These are phyloP conservation scores for Palythoa caribaeorum DNA, from an alignment of 92 coral and sea anemone species.

Conservation along the genomic window DNA sequence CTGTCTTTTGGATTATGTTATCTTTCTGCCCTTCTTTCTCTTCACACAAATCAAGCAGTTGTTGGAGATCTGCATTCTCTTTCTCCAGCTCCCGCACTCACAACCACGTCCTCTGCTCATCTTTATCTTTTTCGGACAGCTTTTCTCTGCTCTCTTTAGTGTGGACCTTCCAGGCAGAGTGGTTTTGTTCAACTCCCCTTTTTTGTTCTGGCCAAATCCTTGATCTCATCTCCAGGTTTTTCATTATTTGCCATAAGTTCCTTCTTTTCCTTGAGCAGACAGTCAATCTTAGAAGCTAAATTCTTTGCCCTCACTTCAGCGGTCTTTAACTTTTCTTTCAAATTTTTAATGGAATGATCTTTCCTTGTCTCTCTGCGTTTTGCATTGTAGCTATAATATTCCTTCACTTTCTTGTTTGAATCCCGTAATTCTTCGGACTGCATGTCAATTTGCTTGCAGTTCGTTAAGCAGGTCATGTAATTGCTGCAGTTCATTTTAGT, in stretches of 20 bases:
- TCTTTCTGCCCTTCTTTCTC: slow-evolving; percentile 26
- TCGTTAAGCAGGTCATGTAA: neutral
- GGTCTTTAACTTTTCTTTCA: slow-evolving; percentile 15
- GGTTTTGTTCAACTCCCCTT: slow-evolving; percentile 35
- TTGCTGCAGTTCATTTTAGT: neutral
- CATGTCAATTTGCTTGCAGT: neutral
- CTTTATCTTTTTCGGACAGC: slow-evolving; percentile 14
- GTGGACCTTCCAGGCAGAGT: slow-evolving; percentile 15
- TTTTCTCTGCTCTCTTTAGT: slow-evolving; percentile 23
- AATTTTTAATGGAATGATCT: slow-evolving; percentile 6
- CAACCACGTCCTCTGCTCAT: slow-evolving; percentile 31
- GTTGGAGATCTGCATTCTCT: slow-evolving; percentile 25
- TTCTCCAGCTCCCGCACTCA: slow-evolving; percentile 29
- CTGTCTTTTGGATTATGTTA: slow-evolving; percentile 11
- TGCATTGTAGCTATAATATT: neutral
- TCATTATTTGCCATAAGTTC: slow-evolving; percentile 20
- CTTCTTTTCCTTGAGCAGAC: slow-evolving; percentile 18
- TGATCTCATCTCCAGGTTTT: slow-evolving; percentile 21
- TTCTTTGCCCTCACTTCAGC: slow-evolving; percentile 24
- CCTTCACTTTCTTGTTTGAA: slow-evolving; percentile 7
- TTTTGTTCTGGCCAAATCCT: slow-evolving; percentile 12
- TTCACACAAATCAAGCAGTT: slow-evolving; percentile 28
- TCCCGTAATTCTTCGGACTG: neutral
- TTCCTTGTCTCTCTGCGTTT: slow-evolving; percentile 8
- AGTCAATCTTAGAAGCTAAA: slow-evolving; percentile 12